These are phyloP conservation scores for Bryconaethiops microstoma DNA, from an alignment of 2,797 vertebrate species.

Conservation along the genomic window DNA sequence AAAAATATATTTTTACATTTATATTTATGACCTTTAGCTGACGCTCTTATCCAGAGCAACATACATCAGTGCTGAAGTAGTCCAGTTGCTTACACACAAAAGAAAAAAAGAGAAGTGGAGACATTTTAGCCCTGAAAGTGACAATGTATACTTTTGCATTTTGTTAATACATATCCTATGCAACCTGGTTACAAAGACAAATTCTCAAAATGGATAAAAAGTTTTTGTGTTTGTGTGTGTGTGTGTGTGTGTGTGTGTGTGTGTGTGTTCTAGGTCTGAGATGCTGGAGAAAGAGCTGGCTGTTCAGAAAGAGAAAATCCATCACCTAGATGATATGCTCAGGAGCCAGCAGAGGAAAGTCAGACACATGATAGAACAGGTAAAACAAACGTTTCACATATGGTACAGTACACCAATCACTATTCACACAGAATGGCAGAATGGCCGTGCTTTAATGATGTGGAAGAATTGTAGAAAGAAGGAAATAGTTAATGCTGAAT, in stretches of 20 bases:
- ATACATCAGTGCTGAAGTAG: no score
- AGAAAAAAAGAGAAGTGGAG: no score
- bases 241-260: constrained; percentile 1
- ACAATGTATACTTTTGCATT: no score
- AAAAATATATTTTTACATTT: no score
- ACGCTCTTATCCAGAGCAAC: no score
- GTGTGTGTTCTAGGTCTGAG: constrained; percentile 71
- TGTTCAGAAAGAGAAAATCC: constrained; percentile 86
- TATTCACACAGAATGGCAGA: constrained; percentile 15
- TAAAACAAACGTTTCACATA: constrained; percentile 55
- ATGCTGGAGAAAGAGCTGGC: constrained; percentile 85
- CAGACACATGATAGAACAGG: constrained; percentile 96
- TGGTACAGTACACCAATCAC: not conserved
- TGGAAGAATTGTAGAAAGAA: constrained; percentile 53
- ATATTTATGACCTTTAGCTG: no score
- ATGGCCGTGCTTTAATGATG: constrained; percentile 54
- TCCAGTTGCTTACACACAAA: no score
- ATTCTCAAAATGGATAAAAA: no score
- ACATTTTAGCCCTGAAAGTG: no score
- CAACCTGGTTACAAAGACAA: no score
- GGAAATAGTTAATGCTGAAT: constrained; percentile 12
- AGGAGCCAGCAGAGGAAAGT: constrained; percentile 95
- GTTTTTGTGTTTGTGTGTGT: no score
- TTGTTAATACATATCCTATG: no score
- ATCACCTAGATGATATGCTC: constrained; percentile 93